These are phyloP conservation scores for Pachyuromys duprasi DNA, from an alignment of 2,797 vertebrate species.

Conservation along the genomic window DNA sequence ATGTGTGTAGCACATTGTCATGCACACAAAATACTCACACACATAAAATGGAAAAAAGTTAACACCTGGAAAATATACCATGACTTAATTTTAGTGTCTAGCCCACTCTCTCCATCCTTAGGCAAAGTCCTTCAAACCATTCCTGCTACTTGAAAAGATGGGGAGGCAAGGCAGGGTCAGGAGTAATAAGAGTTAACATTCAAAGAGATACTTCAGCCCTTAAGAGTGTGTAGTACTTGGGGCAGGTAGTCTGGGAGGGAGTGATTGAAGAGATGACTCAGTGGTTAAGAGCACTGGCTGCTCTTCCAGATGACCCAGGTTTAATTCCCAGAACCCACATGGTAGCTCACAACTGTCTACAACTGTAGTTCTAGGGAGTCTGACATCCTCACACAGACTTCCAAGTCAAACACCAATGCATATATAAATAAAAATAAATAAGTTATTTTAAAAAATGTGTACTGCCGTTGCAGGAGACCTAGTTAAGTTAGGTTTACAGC, in stretches of 20 bases:
- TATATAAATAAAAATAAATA: not conserved
- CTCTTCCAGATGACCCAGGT: not conserved
- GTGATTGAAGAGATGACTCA: not conserved
- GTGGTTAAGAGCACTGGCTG: not conserved
- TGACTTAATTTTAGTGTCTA: slow-evolving; percentile 23
- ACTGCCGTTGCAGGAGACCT: not conserved
- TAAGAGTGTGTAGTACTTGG: too few species aligned
- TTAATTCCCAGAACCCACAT: not conserved
- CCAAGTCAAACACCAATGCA: not conserved
- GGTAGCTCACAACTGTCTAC: not conserved
- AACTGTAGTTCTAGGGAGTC: not conserved
- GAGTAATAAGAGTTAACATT: not conserved
- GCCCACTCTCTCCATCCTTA: slow-evolving; percentile 20
- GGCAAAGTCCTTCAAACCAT: slow-evolving; percentile 41
- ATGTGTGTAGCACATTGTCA: too few species aligned
- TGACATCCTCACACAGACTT: not conserved
- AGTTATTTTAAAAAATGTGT: not conserved
- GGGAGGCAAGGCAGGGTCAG: not conserved
- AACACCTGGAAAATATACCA: not conserved
- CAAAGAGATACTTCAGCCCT: not conserved
- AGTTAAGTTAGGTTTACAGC: not conserved
- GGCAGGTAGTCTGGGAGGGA: too few species aligned
- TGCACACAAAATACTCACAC: too few species aligned
- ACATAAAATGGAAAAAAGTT: not conserved
- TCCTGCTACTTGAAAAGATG: not conserved